A percentile compares a stretch with the other conserved stretches of the same genome.
Conservation (phyloP, 2,888 invertebrate genomes). For the Trissoscelio sp. region DNA sequence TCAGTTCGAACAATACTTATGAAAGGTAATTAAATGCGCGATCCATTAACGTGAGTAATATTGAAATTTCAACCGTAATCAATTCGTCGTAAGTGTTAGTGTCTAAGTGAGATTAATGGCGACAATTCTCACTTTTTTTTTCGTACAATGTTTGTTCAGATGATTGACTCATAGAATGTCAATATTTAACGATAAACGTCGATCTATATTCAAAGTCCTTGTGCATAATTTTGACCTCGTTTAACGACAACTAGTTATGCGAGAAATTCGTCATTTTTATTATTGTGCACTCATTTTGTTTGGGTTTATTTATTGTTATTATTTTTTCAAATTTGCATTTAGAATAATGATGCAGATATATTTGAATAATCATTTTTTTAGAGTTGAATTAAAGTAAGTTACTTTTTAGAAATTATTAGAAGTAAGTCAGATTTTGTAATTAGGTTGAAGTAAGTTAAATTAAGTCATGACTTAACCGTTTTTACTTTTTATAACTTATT, state of each 20-base stretch:
- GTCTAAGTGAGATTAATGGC: conserved; percentile 37
- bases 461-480: too few relatives aligned
- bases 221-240: conserved; percentile 7
- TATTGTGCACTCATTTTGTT: too few relatives aligned
- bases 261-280: neutral
- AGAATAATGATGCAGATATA: neutral
- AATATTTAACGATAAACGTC: conserved; percentile 16
- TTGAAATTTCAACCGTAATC: conserved; percentile 53
- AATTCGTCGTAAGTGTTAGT: conserved; percentile 35
- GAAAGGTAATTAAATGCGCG: conserved; percentile 55
- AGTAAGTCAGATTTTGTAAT: too few relatives aligned
- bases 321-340: too few relatives aligned
- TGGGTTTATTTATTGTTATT: too few relatives aligned
- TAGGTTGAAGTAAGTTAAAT: too few relatives aligned
- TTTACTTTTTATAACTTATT: too few relatives aligned
- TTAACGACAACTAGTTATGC: neutral
- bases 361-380: too few relatives aligned
- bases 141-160: neutral
- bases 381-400: too few relatives aligned
- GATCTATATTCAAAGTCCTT: conserved; percentile 5
- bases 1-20: conserved; percentile 52
- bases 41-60: conserved; percentile 58
- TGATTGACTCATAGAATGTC: conserved; percentile 35
- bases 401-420: too few relatives aligned
- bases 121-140: neutral